Evolutionary conservation across 1,140 invertebrate genomes (phyloP), one percentile per base, ranked within the genome.

Genomic region (Pseudomyrmex flavicornis): DNA sequence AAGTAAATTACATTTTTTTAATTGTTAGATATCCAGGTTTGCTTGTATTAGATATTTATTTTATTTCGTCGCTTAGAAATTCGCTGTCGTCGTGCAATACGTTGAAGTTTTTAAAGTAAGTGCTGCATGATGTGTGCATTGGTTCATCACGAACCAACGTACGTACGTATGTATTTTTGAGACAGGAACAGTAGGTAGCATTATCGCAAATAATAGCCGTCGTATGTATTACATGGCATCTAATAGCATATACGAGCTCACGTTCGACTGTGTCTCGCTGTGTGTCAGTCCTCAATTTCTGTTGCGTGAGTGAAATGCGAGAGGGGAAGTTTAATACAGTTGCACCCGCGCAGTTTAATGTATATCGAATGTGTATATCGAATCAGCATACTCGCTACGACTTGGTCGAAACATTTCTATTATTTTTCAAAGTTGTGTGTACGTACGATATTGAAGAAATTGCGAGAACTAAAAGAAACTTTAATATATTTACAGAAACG

Each of bases 191-290:
- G 54, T 48, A 22, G 15, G 7, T 80, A 20, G 66, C 22, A 80
- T 80, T 80, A 61, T 80, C 20, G 54, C 54, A 80, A 80, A 80
- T 80, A 72, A 80, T 72, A 80, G 76, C 62, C 54, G 58, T 80
- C 76, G 76, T 72, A 80, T 70, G 50, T 70, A 70, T 35, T 80
- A 61, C 22, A 61, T 80, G 56, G 5, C 8, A 35, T 79, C 20
- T 72, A 80, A 80, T 72, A 72, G 54, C 46, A 72, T 80, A 59
- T 62, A 62, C 76, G 76, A 52, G 44, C 66, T 80, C 44, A n/a
- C 12, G 20, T 72, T 72, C 68, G 20, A 20, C 76, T 48, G 76
- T 48, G 76, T 72, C 59, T 72, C 56, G 22, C 66, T 56, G 65
- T 66, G 59, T 70, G 76, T 80, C 20, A 17, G 44, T 22, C 70